phyloP scores from a whole-genome alignment of 2,888 invertebrate species.

The Polydrusus pterygomalis region DNA sequence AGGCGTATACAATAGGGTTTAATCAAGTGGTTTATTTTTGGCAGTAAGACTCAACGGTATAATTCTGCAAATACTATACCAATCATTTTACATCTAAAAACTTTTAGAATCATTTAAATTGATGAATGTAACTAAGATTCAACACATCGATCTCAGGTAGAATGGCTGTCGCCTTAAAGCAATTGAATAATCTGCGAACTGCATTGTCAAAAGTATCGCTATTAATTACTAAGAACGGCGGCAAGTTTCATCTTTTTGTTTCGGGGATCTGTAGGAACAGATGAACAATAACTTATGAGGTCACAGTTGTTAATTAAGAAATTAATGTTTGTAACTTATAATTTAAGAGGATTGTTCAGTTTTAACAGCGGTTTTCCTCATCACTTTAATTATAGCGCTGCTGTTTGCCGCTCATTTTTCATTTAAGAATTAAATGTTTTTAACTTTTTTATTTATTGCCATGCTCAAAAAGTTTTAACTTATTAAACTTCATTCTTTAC shows the following conservation, averaged over 20 bases:
- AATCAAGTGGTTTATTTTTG: too few species aligned
- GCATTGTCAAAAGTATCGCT: slow-evolving; percentile 70
- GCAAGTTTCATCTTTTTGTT: slow-evolving; percentile 64
- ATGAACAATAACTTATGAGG: slow-evolving; percentile 71
- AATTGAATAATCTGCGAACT: slow-evolving; percentile 62
- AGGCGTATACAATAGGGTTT: too few species aligned
- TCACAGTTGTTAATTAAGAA: slow-evolving; percentile 72
- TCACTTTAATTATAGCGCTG: slow-evolving; percentile 60
- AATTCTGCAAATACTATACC: too few species aligned
- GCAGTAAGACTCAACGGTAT: too few species aligned
- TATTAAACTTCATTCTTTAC: slow-evolving; percentile 55
- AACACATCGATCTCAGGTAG: slow-evolving; percentile 54
- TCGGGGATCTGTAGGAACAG: slow-evolving; percentile 65
- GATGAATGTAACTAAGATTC: too few species aligned
- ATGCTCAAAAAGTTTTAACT: slow-evolving; percentile 54
- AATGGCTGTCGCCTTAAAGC: slow-evolving; percentile 45
- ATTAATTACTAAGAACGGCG: slow-evolving; percentile 66
- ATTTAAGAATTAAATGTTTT: slow-evolving; percentile 56
- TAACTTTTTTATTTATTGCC: slow-evolving; percentile 56
- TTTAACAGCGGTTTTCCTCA: slow-evolving; percentile 63
- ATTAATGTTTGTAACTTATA: slow-evolving; percentile 68
- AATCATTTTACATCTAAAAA: too few species aligned
- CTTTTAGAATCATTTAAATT: too few species aligned
- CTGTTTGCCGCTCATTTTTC: slow-evolving; percentile 57
- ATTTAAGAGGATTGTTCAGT: slow-evolving; percentile 64